A percentile compares a stretch with the other conserved stretches of the same genome.
Evolutionary conservation across 2,888 invertebrate genomes (phyloP).

Genomic region (Cephus pulcher): DNA sequence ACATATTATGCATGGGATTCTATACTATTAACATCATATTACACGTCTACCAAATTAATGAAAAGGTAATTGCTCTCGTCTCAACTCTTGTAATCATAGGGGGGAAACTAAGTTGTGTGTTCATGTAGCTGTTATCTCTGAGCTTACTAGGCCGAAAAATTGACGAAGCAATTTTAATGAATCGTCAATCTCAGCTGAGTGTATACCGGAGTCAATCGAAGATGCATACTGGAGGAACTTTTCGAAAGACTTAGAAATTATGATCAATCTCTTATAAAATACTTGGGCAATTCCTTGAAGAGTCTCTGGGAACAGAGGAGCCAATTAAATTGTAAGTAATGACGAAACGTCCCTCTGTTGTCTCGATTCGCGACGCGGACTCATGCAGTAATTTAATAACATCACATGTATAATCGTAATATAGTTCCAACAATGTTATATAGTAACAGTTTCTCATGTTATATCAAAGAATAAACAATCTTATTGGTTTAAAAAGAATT

Average conservation of each 20-base stretch:
- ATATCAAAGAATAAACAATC: not conserved
- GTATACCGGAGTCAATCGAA: not conserved
- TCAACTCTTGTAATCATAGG: conserved; percentile 22
- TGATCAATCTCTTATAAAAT: conserved; percentile 38
- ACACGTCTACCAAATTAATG: conserved; percentile 34
- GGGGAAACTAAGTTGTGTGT: not conserved
- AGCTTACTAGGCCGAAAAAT: not conserved
- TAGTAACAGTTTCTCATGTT: conserved; percentile 33
- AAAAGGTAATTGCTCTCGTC: conserved; percentile 29
- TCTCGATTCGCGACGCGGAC: not conserved
- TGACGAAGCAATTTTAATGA: not conserved
- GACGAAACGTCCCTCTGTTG: not conserved
- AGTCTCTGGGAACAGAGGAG: conserved; percentile 27
- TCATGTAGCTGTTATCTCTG: not conserved
- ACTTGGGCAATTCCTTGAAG: conserved; percentile 24
- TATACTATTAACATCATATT: conserved; percentile 32
- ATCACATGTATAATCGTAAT: conserved; percentile 25
- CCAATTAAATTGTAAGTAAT: not conserved
- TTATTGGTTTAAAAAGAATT: conserved; percentile 12
- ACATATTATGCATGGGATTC: conserved; percentile 36
- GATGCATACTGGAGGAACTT: not conserved
- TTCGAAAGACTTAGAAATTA: not conserved
- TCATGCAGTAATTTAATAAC: conserved; percentile 23
- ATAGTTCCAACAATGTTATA: conserved; percentile 42
- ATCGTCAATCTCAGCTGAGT: not conserved